phyloP scores from a whole-genome alignment of 2,888 invertebrate species.

The Zygaena filipendulae region DNA sequence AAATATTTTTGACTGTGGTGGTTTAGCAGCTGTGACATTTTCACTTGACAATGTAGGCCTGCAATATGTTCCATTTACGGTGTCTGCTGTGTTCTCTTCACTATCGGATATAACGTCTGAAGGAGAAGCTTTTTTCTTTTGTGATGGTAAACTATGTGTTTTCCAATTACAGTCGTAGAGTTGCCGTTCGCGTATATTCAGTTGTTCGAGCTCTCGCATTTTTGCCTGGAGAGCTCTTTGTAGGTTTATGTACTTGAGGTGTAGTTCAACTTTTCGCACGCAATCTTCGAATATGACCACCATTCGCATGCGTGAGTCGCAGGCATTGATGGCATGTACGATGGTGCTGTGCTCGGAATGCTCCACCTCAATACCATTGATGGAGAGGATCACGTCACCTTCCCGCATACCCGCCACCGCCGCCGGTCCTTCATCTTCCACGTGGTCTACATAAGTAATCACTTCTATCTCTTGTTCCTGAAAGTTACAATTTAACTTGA shows the following conservation, averaged over 20 bases:
- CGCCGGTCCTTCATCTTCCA: constrained; percentile 92
- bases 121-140: constrained; percentile 78
- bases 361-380: constrained; percentile 96
- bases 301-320: constrained; percentile 92
- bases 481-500: constrained; percentile 3
- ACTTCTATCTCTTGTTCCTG: constrained; percentile 92
- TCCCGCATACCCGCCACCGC: constrained; percentile 93
- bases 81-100: constrained; percentile 51
- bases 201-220: constrained; percentile 84
- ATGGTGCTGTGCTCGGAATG: constrained; percentile 93
- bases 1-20: constrained; percentile 56
- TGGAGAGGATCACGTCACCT: constrained; percentile 96
- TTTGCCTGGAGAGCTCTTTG: constrained; percentile 86
- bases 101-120: constrained; percentile 49
- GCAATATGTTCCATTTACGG: constrained; percentile 72
- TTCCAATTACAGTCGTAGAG: constrained; percentile 89
- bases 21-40: constrained; percentile 70
- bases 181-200: constrained; percentile 84
- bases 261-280: constrained; percentile 91
- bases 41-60: constrained; percentile 86
- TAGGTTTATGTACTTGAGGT: constrained; percentile 91
- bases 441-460: constrained; percentile 97
- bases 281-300: constrained; percentile 97
- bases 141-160: constrained; percentile 87
- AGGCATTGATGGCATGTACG: constrained; percentile 91